Evolutionary conservation across 2,888 invertebrate species (phyloP), one percentile per base, ranked within the genome.

Genomic region (Andrena haemorrhoa): DNA sequence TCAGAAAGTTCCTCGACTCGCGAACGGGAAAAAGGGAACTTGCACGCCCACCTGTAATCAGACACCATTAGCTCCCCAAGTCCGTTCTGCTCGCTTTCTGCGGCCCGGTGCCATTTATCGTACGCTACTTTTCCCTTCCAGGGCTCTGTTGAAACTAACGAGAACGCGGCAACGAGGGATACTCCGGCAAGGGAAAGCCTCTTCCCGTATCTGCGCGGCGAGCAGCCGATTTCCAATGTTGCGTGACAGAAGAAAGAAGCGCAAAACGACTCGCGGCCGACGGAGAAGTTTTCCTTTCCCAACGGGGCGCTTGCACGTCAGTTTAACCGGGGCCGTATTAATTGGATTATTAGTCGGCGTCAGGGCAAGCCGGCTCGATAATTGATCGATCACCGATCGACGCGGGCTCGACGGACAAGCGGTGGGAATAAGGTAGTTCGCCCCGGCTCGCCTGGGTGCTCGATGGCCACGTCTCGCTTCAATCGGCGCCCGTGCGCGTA

Each of bases 361-460:
- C 60, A 20, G 10, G 16, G 31, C n/a, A 23, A 68, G 63, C 10
- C 23, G 56, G 33, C 23, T 31, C 16, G 58, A 41, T 74, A 74
- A 79, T 64, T 68, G 80, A 81, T 79, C 81, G 81, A 79, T 81
- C 73, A 60, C n/a, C 20, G 16, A 73, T 72, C 60, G 58, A 61
- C 31, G 47, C 7, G 12, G n/a, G 33, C 41, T 72, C 29, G 72
- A 72, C 51, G 35, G 23, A 49, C 33, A 56, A 26, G 41, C 41
- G 12, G 61, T 6, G 58, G 47, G 61, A 74, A 47, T 68, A 20
- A 20, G 26, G 41, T 64, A 51, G 70, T 80, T 75, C 47, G 51
- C 23, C 16, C 31, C 35, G 53, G 33, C 31, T 71, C 61, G n/a
- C 71, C 75, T 35, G 35, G 16, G 31, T 10, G 41, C 47, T 65